These are phyloP conservation scores for Pandemis corylana DNA, from an alignment of 2,888 invertebrate genomes.

Conservation along the genomic window DNA sequence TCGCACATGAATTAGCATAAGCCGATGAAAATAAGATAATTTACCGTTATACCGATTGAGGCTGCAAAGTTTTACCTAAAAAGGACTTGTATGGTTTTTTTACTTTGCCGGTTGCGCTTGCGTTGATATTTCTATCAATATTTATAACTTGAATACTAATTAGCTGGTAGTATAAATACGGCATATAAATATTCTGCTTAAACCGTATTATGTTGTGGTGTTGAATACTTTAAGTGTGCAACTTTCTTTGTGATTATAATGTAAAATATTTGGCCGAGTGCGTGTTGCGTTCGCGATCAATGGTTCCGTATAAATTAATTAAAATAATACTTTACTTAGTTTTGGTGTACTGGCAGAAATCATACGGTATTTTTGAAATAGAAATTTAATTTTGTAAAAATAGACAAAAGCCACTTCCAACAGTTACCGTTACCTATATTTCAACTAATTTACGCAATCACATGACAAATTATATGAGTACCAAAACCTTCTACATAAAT, in stretches of 20 bases:
- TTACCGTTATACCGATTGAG: conserved; percentile 25
- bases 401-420: no score
- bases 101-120: conserved; percentile 28
- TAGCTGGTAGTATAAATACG: conserved; percentile 25
- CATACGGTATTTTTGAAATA: no score
- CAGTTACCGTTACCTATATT: no score
- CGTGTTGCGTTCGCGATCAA: no score
- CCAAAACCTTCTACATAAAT: no score
- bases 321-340: no score
- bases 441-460: no score
- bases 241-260: conserved; percentile 22
- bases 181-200: conserved; percentile 30
- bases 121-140: conserved; percentile 31
- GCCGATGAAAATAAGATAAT: conserved; percentile 13
- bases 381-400: no score
- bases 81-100: conserved; percentile 8
- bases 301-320: no score
- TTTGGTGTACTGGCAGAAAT: no score
- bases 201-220: conserved; percentile 14
- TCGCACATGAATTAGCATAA: conserved; percentile 12
- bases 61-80: not conserved
- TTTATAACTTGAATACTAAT: conserved; percentile 36
- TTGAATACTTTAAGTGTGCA: conserved; percentile 25
- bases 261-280: not conserved
- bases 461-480: no score